Evolutionary conservation across 2,113 vertebrate genomes (phyloP).

Genomic region (Oceanodroma tethys): DNA sequence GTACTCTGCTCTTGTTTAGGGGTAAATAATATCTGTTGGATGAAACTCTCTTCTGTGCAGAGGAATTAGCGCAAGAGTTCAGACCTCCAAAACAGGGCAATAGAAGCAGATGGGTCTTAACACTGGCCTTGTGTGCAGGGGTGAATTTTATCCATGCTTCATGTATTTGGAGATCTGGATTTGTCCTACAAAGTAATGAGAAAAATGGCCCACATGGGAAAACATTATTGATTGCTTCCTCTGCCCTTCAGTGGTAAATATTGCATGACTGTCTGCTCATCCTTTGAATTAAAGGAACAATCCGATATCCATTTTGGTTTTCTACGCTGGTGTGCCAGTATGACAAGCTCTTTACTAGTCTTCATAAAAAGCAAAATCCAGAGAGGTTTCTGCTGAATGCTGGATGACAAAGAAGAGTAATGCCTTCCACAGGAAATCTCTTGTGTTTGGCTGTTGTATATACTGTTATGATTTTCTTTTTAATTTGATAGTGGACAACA

Average conservation of each 20-base stretch:
- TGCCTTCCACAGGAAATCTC: background rate
- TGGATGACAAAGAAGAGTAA: background rate
- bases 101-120: background rate
- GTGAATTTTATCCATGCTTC: background rate
- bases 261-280: background rate
- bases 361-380: background rate
- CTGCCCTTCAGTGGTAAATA: constrained; percentile 31
- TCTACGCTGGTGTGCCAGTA: background rate
- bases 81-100: background rate
- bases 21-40: background rate
- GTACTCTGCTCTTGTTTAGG: background rate
- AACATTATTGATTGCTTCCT: background rate
- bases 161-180: background rate
- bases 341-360: background rate
- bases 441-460: background rate
- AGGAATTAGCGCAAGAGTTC: background rate
- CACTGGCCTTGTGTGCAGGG: background rate
- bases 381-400: background rate
- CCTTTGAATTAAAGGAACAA: constrained; percentile 24
- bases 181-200: background rate
- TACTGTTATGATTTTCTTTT: background rate
- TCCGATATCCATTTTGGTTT: background rate
- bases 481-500: background rate
- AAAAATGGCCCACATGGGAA: background rate
- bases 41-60: background rate